A percentile compares a stretch with the other conserved stretches of the same genome.
phyloP scores from a whole-genome alignment of 2,113 vertebrate species.

The Excalfactoria chinensis region DNA sequence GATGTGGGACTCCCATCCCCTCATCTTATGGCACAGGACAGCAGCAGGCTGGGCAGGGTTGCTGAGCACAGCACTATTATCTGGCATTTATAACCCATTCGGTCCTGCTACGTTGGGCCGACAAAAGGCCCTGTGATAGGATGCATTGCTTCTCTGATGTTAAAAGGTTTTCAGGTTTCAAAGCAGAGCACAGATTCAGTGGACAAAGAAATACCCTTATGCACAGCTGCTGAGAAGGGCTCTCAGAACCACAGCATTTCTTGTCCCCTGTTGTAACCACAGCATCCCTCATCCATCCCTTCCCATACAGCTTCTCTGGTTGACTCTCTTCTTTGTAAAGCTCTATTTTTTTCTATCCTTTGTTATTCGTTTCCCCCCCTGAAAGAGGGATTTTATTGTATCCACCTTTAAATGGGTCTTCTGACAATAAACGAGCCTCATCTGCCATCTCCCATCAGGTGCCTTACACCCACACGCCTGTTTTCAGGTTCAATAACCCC shows the following conservation, averaged over 20 bases:
- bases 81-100: accelerated
- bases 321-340: neutral
- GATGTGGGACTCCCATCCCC: too few relatives aligned
- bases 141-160: neutral
- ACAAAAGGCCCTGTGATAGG: neutral
- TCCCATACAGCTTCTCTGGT: neutral
- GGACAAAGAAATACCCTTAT: neutral
- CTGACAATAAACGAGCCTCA: neutral
- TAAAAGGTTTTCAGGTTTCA: conserved; percentile 22
- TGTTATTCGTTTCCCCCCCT: neutral
- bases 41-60: accelerated
- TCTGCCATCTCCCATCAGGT: accelerated
- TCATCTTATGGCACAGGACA: too few relatives aligned
- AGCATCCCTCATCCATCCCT: neutral
- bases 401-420: neutral
- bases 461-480: accelerated
- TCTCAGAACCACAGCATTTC: neutral
- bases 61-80: neutral
- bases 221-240: neutral
- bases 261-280: neutral
- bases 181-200: neutral
- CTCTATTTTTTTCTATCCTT: neutral
- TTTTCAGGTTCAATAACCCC: neutral
- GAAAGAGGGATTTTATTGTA: neutral
- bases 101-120: neutral